Conservation (phyloP, 2,113 vertebrate genomes). For the Bothrops jararaca region DNA sequence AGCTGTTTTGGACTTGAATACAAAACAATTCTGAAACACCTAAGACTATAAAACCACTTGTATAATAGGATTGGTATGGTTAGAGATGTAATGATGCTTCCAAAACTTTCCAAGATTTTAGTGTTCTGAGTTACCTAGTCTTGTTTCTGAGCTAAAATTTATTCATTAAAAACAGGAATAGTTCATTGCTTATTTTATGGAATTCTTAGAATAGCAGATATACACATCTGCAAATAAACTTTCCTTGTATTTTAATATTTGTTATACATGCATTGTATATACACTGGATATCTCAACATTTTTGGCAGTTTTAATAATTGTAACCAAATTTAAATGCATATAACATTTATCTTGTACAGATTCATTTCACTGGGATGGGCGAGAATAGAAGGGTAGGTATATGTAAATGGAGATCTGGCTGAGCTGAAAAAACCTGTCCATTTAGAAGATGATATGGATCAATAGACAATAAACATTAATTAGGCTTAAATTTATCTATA, state of each 20-base stretch:
- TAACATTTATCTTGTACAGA: neutral
- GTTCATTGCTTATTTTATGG: neutral
- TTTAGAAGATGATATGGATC: neutral
- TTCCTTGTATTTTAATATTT: neutral
- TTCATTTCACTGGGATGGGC: neutral
- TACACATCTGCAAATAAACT: neutral
- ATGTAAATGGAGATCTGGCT: neutral
- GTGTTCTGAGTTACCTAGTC: too few relatives aligned
- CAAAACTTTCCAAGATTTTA: neutral
- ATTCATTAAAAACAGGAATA: neutral
- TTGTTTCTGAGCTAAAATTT: neutral
- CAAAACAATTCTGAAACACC: neutral
- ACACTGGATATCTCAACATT: neutral
- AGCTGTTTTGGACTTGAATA: neutral
- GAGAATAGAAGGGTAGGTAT: neutral
- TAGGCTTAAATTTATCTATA: neutral
- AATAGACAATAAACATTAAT: neutral
- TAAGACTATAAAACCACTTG: neutral
- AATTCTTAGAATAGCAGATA: neutral
- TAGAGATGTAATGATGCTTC: neutral
- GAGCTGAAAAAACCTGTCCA: neutral
- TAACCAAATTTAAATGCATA: neutral
- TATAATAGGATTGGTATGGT: neutral
- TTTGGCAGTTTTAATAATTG: neutral
- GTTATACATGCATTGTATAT: neutral